Base-by-base conservation (phyloP, 2,797 vertebrate genomes). In the Artibeus jamaicensis region DNA sequence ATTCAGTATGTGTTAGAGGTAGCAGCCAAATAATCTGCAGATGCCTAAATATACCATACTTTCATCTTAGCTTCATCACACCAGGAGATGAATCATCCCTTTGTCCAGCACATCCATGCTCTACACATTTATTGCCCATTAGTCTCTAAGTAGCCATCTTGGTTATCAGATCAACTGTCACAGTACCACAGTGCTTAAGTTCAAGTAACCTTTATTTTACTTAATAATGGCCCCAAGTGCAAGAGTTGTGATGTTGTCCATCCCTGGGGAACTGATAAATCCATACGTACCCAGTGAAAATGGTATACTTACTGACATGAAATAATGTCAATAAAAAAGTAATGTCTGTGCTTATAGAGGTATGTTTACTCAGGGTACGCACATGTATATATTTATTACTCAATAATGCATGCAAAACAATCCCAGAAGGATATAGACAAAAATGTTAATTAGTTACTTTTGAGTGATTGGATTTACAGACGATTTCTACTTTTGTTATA, bases 361-460 rank as follows among this genome's bases (percentile, higher is more conserved):
- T 48, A 15, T n/a, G 10, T 42, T 34, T 53, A 21, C 3, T 76
- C 21, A 76, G 57, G 53, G 4, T 76, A 85, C 84, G 18, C 50
- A 50, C 9, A 22, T 42, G 18, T 76, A 29, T 53, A n/a, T 9
- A 42, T 14, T 55, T 46, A 70, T 62, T 53, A 96, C 24, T 90
- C 46, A 93, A 19, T 55, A 89, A 50, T 34, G 86, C 21, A 79
- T 32, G 22, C 6, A 87, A 87, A 92, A 90, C 48, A 96, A 94
- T 87, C 4, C 74, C 53, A 16, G 21, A 70, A 86, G 11, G 59
- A 71, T 62, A 18, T 18, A 65, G 3, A 94, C 34, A 96, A 93
- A 89, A 84, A 46, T 26, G 18, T 62, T 24, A 65, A 57, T 70
- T 34, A 65, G 68, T 82, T 84, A 74, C 39, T 84, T 42, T 37